Evolutionary conservation across 2,113 vertebrate species (phyloP), one percentile per base, ranked within the genome.

Genomic region (Leucopsar rothschildi): DNA sequence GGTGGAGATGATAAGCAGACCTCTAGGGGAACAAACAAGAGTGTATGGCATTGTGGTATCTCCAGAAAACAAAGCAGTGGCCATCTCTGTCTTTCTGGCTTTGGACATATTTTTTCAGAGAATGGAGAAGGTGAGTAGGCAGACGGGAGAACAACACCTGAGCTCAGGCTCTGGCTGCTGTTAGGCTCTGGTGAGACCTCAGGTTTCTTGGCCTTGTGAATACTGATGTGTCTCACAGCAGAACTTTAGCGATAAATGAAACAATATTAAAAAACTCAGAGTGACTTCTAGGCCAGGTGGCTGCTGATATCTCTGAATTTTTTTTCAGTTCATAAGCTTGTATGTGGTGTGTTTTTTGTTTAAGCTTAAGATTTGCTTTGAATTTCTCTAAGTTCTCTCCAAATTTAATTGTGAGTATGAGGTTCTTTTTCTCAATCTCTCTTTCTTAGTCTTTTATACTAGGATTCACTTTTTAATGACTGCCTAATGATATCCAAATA

Each of bases 71-170:
- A 60, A 47, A 70, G 15, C 35, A 21, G 25, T 57, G 35, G 11
- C 29, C 10, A 10, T 12, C 14, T 60, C 55, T 61, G 14, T 56
- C 35, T 84, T 91, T 72, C 35, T 70, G 31, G 22, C 1, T 0
- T 6, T 35, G 37, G 27, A 2, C 59, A 10, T 3, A 2, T 39
- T 89, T 78, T 61, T 81, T 35, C 39, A 27, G 60, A 22, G 28
- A 65, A 42, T 3, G 2, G 50, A 27, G 68, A n/a, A 40, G 12
- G 13, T 37, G 77, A 31, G n/a, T 3, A 2, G 37, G 18, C 16
- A 24, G 5, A 3, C 0, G 0, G 19, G 42, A 70, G 35, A 71
- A 20, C 33, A 39, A 1, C 7, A 7, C 16, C 7, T 3, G 47
- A 66, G 24, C 49, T 59, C 40, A 45, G 33, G 37, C 33, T 39